A percentile compares a stretch with the other conserved stretches of the same genome.
Conservation (phyloP, 1,140 invertebrate genomes). For the Drosophila orosa region DNA sequence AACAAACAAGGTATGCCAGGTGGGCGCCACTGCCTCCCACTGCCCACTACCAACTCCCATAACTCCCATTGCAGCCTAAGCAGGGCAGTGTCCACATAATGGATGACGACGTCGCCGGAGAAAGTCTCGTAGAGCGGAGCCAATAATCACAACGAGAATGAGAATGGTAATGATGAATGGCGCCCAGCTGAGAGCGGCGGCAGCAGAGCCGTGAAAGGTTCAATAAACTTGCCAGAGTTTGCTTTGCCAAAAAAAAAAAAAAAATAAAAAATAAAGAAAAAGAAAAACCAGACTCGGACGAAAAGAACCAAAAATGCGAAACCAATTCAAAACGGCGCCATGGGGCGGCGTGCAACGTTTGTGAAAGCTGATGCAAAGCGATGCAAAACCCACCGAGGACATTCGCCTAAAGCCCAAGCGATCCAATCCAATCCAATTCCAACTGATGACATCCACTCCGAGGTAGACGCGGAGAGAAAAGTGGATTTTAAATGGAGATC, state of each 20-base stretch:
- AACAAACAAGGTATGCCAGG: constrained; percentile 29
- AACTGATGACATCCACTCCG: constrained; percentile 8
- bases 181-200: constrained; percentile 31
- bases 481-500: not conserved
- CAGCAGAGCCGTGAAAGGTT: constrained; percentile 39
- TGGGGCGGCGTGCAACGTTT: constrained; percentile 15
- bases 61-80: constrained; percentile 12
- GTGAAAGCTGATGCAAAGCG: constrained; percentile 16
- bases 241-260: constrained; percentile 68
- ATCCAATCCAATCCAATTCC: not conserved
- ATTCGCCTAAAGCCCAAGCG: not conserved
- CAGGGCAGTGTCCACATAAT: constrained; percentile 21
- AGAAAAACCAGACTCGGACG: not conserved
- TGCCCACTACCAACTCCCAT: not conserved
- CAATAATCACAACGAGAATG: constrained; percentile 38
- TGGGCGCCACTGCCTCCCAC: constrained; percentile 22
- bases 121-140: constrained; percentile 60
- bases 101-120: constrained; percentile 49
- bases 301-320: constrained; percentile 9
- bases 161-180: constrained; percentile 52
- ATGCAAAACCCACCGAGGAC: constrained; percentile 9
- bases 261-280: constrained; percentile 15
- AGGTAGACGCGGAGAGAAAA: not conserved
- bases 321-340: constrained; percentile 10
- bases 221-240: constrained; percentile 70